These are phyloP conservation scores for Anabacerthia variegaticeps DNA, from an alignment of 2,797 vertebrate genomes.

Conservation along the genomic window DNA sequence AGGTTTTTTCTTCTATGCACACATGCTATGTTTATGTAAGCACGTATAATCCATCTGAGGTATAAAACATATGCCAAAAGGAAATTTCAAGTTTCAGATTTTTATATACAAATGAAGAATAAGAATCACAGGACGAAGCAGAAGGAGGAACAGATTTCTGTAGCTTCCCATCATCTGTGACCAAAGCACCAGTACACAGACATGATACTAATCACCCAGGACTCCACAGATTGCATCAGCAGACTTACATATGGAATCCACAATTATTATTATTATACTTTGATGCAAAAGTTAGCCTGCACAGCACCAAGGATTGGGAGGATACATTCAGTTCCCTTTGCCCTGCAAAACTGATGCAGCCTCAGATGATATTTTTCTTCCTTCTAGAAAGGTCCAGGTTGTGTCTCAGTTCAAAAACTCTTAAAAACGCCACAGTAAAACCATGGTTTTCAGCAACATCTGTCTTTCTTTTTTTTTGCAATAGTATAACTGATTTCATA, in stretches of 20 bases:
- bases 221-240: slow-evolving; percentile 28
- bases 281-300: neutral
- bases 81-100: neutral
- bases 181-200: neutral
- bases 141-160: slow-evolving; percentile 56
- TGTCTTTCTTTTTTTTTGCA: neutral
- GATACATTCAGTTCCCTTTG: neutral
- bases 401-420: neutral
- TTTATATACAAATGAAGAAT: neutral
- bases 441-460: neutral
- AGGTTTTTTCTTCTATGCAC: neutral
- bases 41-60: neutral
- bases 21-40: neutral
- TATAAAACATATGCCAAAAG: neutral
- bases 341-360: neutral
- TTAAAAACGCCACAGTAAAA: rapidly evolving
- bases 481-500: neutral
- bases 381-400: neutral
- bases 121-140: neutral
- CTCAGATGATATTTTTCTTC: neutral
- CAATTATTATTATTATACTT: slow-evolving; percentile 20
- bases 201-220: slow-evolving; percentile 28
- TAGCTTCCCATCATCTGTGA: slow-evolving; percentile 36
- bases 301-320: neutral
- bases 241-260: slow-evolving; percentile 15